Base-by-base conservation (phyloP, 2,113 vertebrate species). In the Hippocampus abdominalis region DNA sequence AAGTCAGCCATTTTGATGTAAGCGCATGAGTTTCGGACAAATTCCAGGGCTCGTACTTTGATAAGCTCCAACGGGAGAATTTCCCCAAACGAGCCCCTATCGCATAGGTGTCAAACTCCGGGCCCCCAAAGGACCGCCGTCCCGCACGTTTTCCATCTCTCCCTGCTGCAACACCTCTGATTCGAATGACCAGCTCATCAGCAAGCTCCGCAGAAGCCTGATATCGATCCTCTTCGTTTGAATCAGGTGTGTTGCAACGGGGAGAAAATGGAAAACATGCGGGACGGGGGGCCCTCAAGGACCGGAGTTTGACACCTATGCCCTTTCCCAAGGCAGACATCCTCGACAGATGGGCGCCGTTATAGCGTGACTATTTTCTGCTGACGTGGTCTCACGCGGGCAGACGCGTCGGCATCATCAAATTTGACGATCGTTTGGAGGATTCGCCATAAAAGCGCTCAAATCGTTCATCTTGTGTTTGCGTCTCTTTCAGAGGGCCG, bases 401-500 rank as follows among this genome's bases (percentile, higher is more conserved):
- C 56, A n/a, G 49, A 53, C 49, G 13, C n/a, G 10, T 36, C 4
- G 21, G 21, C 51, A 29, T 59, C 56, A 59, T 59, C 56, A 59
- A 27, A 59, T 59, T 32, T 59, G 56, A 59, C 16, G 25, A 59
- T 29, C 25, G 18, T 16, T 29, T 32, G 56, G 25, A 59, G 27
- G 25, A 32, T 59, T 59, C 13, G 16, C 57, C 29, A 32, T 60
- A 68, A n/a, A 15, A 32, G 54, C 32, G 48, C 68, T 56, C 32
- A 64, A 61, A 49, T 69, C 32, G 32, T 6, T 59, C 8, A 64
- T 70, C 64, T 27, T 74, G 82, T 48, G 57, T 70, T 46, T 87
- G 83, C 75, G 84, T 92, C 88, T 64, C 81, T 94, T 94, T 84
- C 92, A 99, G 96, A 98, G 91, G 95, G 96, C 90, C 94, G 95